Evolutionary conservation across 2,888 invertebrate species (phyloP).

Genomic region (Trilocha varians): DNA sequence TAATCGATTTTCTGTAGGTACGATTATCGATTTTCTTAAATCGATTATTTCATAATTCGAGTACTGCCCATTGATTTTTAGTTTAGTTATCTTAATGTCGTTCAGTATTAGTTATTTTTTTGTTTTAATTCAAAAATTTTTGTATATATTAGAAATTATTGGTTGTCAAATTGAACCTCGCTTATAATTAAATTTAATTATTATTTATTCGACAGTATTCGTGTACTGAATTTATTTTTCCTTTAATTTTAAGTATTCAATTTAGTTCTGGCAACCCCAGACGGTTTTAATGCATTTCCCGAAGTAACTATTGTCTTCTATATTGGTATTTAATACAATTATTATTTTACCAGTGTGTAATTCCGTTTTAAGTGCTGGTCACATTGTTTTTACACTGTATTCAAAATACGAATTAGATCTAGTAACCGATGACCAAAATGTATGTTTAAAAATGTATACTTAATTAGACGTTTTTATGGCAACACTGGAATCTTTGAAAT

Average conservation of each 20-base stretch:
- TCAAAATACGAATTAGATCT: too few species aligned
- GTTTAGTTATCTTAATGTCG: not conserved
- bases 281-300: not conserved
- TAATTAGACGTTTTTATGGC: too few species aligned
- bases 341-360: not conserved
- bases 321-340: not conserved
- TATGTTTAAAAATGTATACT: too few species aligned
- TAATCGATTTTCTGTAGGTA: not conserved
- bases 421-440: too few species aligned
- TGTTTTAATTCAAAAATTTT: constrained; percentile 2
- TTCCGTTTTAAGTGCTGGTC: not conserved
- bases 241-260: not conserved
- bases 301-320: not conserved
- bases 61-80: too few species aligned
- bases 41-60: too few species aligned
- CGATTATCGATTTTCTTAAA: too few species aligned
- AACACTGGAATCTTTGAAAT: not conserved
- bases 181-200: constrained; percentile 23
- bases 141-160: constrained; percentile 17
- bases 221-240: constrained; percentile 24
- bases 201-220: constrained; percentile 35
- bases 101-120: constrained; percentile 13
- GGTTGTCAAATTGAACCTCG: constrained; percentile 5
- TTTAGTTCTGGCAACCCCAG: constrained; percentile 3
- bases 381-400: not conserved